These are phyloP conservation scores for Lithobates pipiens DNA, from an alignment of 2,797 vertebrate genomes.

Conservation along the genomic window DNA sequence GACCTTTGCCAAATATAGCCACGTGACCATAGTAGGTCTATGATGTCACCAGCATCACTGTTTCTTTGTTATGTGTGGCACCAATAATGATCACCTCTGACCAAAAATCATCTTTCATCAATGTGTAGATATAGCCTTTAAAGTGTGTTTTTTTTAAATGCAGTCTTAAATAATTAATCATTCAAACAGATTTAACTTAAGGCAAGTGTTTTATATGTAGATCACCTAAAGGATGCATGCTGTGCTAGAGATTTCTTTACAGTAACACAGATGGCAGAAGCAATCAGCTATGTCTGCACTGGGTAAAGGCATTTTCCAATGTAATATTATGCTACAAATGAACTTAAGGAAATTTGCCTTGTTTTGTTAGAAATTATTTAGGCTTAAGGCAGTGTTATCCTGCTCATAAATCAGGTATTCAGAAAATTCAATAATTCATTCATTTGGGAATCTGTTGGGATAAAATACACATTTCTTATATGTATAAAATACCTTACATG, in stretches of 20 bases:
- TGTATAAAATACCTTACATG: conserved; percentile 43
- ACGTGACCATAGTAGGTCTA: no score
- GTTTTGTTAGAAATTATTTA: conserved; percentile 68
- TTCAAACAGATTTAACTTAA: no score
- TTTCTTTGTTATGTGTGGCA: no score
- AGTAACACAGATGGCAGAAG: conserved; percentile 4
- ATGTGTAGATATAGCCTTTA: no score
- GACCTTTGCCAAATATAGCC: no score
- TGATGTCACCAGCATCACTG: no score
- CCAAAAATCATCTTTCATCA: no score
- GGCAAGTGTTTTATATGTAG: no score
- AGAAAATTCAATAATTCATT: conserved; percentile 69
- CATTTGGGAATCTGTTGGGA: conserved; percentile 58
- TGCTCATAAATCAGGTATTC: conserved; percentile 66
- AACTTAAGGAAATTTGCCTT: conserved; percentile 65
- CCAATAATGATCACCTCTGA: no score
- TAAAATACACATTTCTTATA: conserved; percentile 63
- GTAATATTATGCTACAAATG: conserved; percentile 64
- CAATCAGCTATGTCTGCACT: conserved; percentile 16
- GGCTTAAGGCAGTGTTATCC: conserved; percentile 61
- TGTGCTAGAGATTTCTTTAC: not conserved
- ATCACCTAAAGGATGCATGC: no score
- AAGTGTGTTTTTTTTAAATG: no score
- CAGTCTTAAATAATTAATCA: no score
- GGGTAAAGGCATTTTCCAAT: conserved; percentile 43